Conservation (phyloP, 2,797 vertebrate species). For the Cryptoblepharus egeriae region DNA sequence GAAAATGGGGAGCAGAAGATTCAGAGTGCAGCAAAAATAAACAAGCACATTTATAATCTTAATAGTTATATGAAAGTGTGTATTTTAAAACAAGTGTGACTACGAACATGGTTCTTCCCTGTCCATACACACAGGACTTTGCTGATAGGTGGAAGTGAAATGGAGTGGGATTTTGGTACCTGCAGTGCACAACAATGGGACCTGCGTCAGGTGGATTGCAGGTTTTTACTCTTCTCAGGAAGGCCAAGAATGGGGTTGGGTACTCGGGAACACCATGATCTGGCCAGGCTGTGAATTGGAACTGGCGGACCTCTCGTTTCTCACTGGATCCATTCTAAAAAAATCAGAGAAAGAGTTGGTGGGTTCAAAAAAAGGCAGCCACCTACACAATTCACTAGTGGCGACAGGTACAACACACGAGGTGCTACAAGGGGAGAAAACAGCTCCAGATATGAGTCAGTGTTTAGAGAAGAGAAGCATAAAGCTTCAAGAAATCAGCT, state of each 20-base stretch:
- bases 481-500: no score
- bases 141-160: no score
- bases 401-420: not conserved
- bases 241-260: constrained; percentile 97
- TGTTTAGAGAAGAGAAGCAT: no score
- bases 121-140: no score
- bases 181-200: constrained; percentile 97
- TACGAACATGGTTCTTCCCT: no score
- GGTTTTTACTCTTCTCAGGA: constrained; percentile 95
- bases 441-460: no score
- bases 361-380: not conserved
- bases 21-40: no score
- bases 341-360: not conserved
- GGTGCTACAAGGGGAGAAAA: not conserved
- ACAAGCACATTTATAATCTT: no score
- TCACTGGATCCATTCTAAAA: constrained; percentile 93
- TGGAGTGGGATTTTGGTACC: constrained; percentile 72
- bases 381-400: no score
- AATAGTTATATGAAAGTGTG: no score
- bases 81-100: no score
- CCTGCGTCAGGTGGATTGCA: constrained; percentile 96
- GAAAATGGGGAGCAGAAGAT: no score
- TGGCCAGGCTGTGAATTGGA: constrained; percentile 98
- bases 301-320: constrained; percentile 97
- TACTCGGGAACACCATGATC: constrained; percentile 97